Evolutionary conservation across 1,140 invertebrate genomes (phyloP).

Genomic region (Apis laboriosa): DNA sequence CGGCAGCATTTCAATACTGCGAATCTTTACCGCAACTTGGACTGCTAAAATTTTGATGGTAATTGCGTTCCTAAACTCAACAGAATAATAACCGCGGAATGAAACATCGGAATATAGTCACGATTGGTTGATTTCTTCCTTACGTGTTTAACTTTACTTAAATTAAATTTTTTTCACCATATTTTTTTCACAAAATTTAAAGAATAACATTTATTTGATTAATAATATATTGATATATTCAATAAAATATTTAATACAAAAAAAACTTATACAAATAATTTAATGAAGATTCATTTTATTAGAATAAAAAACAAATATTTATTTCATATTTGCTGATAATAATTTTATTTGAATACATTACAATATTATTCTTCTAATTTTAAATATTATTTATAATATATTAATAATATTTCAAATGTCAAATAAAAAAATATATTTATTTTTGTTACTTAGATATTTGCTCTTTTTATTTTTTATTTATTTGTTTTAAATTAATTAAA

Average conservation of each 20-base stretch:
- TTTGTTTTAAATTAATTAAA: background rate
- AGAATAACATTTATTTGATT: background rate
- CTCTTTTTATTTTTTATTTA: background rate
- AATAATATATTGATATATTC: background rate
- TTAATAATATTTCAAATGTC: background rate
- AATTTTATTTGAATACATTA: conserved; percentile 5
- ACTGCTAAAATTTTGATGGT: conserved; percentile 58
- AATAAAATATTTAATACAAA: too few species aligned
- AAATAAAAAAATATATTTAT: background rate
- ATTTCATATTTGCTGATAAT: background rate
- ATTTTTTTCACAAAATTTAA: background rate
- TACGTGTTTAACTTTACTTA: background rate
- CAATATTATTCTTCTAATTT: background rate
- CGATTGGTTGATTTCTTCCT: conserved; percentile 4
- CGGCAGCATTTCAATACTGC: conserved; percentile 60
- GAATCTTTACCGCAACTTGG: conserved; percentile 48
- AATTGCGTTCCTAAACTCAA: conserved; percentile 52
- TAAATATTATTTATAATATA: background rate
- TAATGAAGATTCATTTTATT: background rate
- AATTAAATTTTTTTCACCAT: background rate
- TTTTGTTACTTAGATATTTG: background rate
- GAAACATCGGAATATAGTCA: conserved; percentile 1
- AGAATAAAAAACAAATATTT: background rate
- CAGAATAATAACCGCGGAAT: background rate
- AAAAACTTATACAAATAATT: too few species aligned